Evolutionary conservation across 2,888 invertebrate species (phyloP).

Genomic region (Catotricha subobsoleta): DNA sequence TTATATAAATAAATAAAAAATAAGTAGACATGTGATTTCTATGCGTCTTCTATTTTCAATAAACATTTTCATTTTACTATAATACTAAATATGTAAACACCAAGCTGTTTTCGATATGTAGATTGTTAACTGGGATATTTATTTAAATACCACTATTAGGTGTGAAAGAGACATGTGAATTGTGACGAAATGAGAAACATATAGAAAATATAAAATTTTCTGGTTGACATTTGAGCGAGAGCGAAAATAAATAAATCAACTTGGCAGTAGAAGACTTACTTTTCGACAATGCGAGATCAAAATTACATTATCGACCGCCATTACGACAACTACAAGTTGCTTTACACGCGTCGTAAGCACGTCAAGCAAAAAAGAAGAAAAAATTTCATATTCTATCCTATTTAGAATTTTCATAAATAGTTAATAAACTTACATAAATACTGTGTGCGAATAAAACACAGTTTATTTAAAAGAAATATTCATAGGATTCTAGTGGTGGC

Average conservation of each 20-base stretch:
- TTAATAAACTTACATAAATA: neutral
- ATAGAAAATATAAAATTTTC: too few species aligned
- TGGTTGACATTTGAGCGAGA: slow-evolving; percentile 2
- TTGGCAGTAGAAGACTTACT: slow-evolving; percentile 2
- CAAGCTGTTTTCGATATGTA: too few species aligned
- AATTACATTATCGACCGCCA: slow-evolving; percentile 14
- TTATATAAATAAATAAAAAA: too few species aligned
- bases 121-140: too few species aligned
- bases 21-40: too few species aligned
- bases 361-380: slow-evolving; percentile 5
- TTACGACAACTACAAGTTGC: slow-evolving; percentile 18
- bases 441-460: neutral
- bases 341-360: slow-evolving; percentile 14
- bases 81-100: too few species aligned
- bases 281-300: slow-evolving; percentile 2
- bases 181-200: neutral
- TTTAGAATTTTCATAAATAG: neutral
- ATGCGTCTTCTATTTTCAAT: too few species aligned
- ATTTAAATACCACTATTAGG: too few species aligned
- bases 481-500: too few species aligned
- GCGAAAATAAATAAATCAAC: slow-evolving; percentile 4
- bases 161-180: neutral
- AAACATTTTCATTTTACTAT: too few species aligned
- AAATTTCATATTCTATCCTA: neutral
- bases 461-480: slow-evolving; percentile 2